These are phyloP conservation scores for Drosophila pachea DNA, from an alignment of 1,140 invertebrate species.

Conservation along the genomic window DNA sequence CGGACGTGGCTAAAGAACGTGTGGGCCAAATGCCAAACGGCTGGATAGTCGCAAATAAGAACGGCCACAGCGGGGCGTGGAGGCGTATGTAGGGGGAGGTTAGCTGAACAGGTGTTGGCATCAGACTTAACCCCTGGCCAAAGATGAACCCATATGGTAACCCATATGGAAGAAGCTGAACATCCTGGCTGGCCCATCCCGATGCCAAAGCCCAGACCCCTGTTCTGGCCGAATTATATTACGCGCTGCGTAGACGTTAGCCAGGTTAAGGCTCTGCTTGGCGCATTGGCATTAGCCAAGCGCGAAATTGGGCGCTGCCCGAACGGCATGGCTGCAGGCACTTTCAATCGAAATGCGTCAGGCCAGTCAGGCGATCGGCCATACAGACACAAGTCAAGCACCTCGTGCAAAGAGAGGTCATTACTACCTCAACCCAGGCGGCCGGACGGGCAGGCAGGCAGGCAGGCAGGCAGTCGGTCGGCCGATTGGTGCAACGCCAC, in stretches of 20 bases:
- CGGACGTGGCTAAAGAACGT: constrained; percentile 50
- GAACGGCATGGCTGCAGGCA: constrained; percentile 6
- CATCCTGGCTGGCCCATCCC: too few species aligned
- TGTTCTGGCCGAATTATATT: constrained; percentile 17
- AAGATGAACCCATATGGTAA: too few species aligned
- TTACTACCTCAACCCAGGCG: constrained; percentile 30
- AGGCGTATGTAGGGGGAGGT: too few species aligned
- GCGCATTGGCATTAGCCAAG: not conserved
- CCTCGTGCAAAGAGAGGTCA: constrained; percentile 42
- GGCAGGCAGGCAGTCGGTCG: constrained; percentile 7
- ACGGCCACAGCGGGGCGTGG: not conserved
- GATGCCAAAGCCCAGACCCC: too few species aligned
- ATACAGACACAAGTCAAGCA: constrained; percentile 37
- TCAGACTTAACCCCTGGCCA: constrained; percentile 26
- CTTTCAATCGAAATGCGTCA: constrained; percentile 23
- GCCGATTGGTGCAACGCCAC: constrained; percentile 14
- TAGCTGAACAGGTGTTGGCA: constrained; percentile 43
- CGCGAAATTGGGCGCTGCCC: not conserved
- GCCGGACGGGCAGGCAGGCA: not conserved
- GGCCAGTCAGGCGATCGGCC: constrained; percentile 18
- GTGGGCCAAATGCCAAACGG: constrained; percentile 29
- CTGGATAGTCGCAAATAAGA: not conserved
- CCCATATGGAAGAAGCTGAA: too few species aligned
- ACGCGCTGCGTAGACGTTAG: constrained; percentile 3
- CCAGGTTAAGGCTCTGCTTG: not conserved